Percentiles rank a stretch among this genome's conserved stretches.
Evolutionary conservation across 2,888 invertebrate genomes (phyloP).

Genomic region (Sepiola atlantica): DNA sequence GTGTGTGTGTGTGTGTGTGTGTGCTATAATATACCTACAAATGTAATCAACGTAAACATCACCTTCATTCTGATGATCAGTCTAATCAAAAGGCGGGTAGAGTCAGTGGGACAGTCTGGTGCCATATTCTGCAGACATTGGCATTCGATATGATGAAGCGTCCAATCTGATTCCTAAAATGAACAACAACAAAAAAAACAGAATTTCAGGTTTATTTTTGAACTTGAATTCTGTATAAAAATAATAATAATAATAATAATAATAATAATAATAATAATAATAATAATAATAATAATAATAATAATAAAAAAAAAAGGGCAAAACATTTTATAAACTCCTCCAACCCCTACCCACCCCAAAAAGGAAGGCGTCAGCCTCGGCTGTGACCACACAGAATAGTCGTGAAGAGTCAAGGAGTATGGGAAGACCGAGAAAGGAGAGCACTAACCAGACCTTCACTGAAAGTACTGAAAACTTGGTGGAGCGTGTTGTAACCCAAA

Average conservation of each 20-base stretch:
- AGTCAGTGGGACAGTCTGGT: neutral
- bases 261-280: no score
- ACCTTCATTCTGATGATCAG: neutral
- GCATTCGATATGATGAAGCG: neutral
- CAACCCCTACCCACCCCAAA: neutral
- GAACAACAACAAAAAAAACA: neutral
- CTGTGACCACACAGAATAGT: no score
- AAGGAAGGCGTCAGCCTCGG: neutral
- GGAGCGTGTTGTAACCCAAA: no score
- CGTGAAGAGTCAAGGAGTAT: no score
- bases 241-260: no score
- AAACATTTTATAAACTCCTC: neutral
- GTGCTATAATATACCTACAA: no score
- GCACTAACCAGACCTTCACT: no score
- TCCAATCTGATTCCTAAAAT: neutral
- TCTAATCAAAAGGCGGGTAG: neutral
- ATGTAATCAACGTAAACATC: neutral
- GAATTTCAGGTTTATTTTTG: neutral
- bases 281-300: neutral
- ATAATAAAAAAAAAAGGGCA: neutral
- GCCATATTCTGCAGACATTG: neutral
- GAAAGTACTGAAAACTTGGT: no score
- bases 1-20: no score
- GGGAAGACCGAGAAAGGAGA: no score
- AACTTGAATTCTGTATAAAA: neutral